These are phyloP conservation scores for Parnassius orleans DNA, from an alignment of 2,888 invertebrate species.

Conservation along the genomic window DNA sequence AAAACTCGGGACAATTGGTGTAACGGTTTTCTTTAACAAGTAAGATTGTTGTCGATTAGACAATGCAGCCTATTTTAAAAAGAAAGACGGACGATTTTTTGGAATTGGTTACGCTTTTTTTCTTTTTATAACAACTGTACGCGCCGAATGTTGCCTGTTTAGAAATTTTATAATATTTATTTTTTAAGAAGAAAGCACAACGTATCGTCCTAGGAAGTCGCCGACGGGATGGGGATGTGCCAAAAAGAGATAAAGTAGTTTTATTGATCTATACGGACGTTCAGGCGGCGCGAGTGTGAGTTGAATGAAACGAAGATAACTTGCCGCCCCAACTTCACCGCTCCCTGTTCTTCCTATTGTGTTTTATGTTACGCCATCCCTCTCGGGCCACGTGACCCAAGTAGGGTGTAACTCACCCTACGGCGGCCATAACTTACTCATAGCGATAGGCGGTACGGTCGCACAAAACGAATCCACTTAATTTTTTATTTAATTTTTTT, in stretches of 20 bases:
- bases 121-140: conserved; percentile 24
- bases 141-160: conserved; percentile 18
- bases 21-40: conserved; percentile 36
- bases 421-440: conserved; percentile 80
- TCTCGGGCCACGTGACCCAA: conserved; percentile 78
- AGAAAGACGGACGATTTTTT: conserved; percentile 39
- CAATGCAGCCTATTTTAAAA: conserved; percentile 29
- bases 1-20: conserved; percentile 45
- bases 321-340: conserved; percentile 74
- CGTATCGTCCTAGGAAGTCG: conserved; percentile 75
- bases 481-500: conserved; percentile 51
- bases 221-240: conserved; percentile 79
- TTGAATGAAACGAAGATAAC: conserved; percentile 82
- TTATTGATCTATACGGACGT: conserved; percentile 82
- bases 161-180: conserved; percentile 32
- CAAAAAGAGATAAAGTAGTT: conserved; percentile 83
- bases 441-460: conserved; percentile 80
- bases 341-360: conserved; percentile 52
- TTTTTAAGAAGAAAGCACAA: conserved; percentile 60
- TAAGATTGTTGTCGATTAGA: conserved; percentile 2
- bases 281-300: conserved; percentile 78
- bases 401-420: conserved; percentile 82
- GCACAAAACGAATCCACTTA: conserved; percentile 66
- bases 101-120: conserved; percentile 29
- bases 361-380: conserved; percentile 58